phyloP scores from a whole-genome alignment of 2,797 vertebrate genomes.

The Heterohyrax brucei region DNA sequence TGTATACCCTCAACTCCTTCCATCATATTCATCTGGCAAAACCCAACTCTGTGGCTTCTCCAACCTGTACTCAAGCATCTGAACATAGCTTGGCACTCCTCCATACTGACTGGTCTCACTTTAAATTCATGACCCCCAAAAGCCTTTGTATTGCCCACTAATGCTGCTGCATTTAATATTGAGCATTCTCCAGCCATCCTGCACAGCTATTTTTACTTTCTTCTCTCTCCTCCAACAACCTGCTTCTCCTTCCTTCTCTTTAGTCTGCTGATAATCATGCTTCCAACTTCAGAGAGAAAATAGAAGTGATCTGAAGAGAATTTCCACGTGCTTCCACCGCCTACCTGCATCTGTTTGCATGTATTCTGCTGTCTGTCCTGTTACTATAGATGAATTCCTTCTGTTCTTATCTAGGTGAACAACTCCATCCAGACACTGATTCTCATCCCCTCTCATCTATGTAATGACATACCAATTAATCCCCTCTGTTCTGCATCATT shows the following conservation, averaged over 20 bases:
- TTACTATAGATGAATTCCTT: neutral
- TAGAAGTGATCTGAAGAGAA: slow-evolving; percentile 73
- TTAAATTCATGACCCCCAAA: neutral
- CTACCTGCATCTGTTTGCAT: slow-evolving; percentile 32
- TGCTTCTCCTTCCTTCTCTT: slow-evolving; percentile 18
- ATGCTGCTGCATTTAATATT: neutral
- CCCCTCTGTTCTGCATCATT: neutral
- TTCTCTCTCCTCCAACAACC: slow-evolving; percentile 22
- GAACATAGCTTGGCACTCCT: neutral
- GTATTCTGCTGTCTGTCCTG: neutral
- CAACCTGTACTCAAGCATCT: neutral
- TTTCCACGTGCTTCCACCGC: neutral
- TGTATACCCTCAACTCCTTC: neutral
- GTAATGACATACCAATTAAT: neutral
- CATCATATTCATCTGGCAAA: neutral
- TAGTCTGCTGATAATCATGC: slow-evolving; percentile 15
- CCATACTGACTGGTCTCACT: neutral
- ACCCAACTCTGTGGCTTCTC: neutral
- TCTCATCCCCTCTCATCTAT: neutral
- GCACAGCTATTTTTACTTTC: neutral
- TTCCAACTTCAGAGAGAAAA: slow-evolving; percentile 70
- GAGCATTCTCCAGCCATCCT: neutral
- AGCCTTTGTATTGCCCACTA: neutral
- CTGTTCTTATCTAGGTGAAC: neutral
- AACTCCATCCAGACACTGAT: neutral